Base-by-base conservation (phyloP, 2,797 vertebrate species). In the Manis javanica region DNA sequence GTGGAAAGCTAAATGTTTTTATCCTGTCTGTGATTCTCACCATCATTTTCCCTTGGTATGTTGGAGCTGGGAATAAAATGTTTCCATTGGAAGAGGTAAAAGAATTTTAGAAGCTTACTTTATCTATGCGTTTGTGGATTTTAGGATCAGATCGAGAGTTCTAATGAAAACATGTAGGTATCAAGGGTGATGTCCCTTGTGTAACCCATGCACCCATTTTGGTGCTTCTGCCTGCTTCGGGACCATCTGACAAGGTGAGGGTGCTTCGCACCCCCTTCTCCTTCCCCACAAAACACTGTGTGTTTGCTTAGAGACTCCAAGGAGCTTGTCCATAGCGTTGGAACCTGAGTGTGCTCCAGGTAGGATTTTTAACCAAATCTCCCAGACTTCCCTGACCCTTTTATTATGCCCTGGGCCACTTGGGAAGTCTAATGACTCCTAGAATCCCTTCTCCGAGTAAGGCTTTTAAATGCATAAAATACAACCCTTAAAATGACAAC, bases 191-290 rank as follows among this genome's bases (percentile, higher is more conserved):
- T 9, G 15, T 49, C 53, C n/a, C 37, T 0, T 2, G 0, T 46
- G 51, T 3, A 3, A 1, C 11, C 49, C 46, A 3, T 0, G 2
- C 49, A 0, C 31, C 19, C 0, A 29, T 10, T 11, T 31, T 51
- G 46, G n/a, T 5, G 13, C 8, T 64, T 42, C 55, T 2, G 19
- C 1, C 0, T 5, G 10, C 34, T 2, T 81, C 26, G 31, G 31
- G 15, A 46, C 37, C 61, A 7, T 53, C 57, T 42, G 63, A 37
- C 3, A 7, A 1, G 19, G 12, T 3, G 10, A 49, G 39, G 29
- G 26, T 2, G 2, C 49, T 34, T 16, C 2, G 15, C 15, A 7
- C 14, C 39, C 23, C 1, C 1, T 14, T 21, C 16, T 7, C 3
- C 69, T 37, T 53, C n/a, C 23, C 24, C 9, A 0, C 18, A 19